Evolutionary conservation across 2,797 vertebrate species (phyloP), one percentile per base, ranked within the genome.

Genomic region (Gambelia wislizenii): DNA sequence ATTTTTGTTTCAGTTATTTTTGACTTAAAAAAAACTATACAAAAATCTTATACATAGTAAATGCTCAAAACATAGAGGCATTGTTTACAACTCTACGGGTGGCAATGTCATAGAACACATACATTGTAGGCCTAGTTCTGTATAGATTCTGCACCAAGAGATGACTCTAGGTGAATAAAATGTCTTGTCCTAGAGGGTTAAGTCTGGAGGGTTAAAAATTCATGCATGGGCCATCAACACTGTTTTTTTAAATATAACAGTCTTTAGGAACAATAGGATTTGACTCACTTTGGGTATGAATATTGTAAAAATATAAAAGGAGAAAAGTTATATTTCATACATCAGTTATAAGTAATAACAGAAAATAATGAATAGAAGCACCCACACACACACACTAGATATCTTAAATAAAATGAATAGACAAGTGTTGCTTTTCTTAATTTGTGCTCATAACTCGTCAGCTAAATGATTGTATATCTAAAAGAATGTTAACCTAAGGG

Each of bases 401-500:
- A 72, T 61, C 22, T 83, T n/a, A 87, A 75, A 44, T 76, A 3
- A 84, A 36, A 36, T 30, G 91, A 89, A 80, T 86, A 87, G 91
- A 87, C 30, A 91, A 78, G 27, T 33, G 3, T 47, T 81, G 1
- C 27, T 90, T 72, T 92, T 93, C 87, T 91, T 91, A 75, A 84
- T 27, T 72, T 47, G 86, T 82, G 64, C 79, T 88, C 39, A 93
- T 6, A 77, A 94, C 77, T 25, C 91, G 85, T 83, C 20, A 61
- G 30, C 90, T 94, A 78, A n/a, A 92, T 83, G 90, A 72, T 49
- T 86, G 91, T 77, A 84, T 75, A 83, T 67, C 44, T 47, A 82
- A 90, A 83, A 7, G 16, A 76, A 14, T 88, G n/a, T 67, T 92
- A 89, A 88, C 44, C 82, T 33, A 93, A 90, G 39, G 84, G 91